Percentiles rank a stretch among this genome's conserved stretches.
Evolutionary conservation across 2,888 invertebrate genomes (phyloP).

Genomic region (Nymphalis polychloros): DNA sequence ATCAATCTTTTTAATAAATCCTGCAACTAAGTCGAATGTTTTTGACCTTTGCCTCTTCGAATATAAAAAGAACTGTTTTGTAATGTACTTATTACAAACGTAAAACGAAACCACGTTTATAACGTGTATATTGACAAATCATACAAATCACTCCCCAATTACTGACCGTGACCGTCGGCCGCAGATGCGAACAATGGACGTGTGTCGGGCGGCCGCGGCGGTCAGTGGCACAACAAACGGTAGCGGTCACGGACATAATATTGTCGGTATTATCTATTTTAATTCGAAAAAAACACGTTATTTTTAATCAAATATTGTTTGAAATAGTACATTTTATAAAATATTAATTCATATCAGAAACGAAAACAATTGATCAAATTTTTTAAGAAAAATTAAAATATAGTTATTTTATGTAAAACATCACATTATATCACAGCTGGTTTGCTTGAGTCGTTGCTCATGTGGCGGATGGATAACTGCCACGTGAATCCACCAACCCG

Average conservation of each 20-base stretch:
- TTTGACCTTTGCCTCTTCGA: constrained; percentile 9
- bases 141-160: constrained; percentile 63
- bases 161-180: constrained; percentile 52
- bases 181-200: constrained; percentile 46
- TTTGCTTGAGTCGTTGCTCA: no score
- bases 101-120: constrained; percentile 11
- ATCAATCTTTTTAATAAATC: neutral
- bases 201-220: constrained; percentile 28
- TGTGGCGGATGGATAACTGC: no score
- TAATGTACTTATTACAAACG: constrained; percentile 28
- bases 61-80: constrained; percentile 17
- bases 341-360: no score
- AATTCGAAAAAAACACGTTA: neutral
- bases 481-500: no score
- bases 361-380: no score
- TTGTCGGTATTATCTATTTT: constrained; percentile 31
- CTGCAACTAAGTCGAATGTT: neutral
- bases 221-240: constrained; percentile 44
- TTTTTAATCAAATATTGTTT: neutral
- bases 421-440: no score
- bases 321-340: no score
- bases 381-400: no score
- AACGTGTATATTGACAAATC: constrained; percentile 10
- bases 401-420: no score
- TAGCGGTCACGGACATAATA: constrained; percentile 41